Conservation (phyloP, 2,888 invertebrate species). For the Cephalotes varians region DNA sequence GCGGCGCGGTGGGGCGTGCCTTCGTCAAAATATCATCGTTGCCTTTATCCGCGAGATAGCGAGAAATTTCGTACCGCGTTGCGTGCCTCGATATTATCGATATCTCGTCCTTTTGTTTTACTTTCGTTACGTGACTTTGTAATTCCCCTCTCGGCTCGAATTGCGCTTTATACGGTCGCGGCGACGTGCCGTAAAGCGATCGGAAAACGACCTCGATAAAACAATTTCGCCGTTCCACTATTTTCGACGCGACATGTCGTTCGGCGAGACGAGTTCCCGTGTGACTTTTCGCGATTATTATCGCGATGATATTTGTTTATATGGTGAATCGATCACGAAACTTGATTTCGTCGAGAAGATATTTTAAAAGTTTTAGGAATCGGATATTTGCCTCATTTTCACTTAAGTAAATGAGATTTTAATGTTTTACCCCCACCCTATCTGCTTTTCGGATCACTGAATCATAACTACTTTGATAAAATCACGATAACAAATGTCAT, state of each 20-base stretch:
- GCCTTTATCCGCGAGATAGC: slow-evolving; percentile 9
- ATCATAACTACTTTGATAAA: background rate
- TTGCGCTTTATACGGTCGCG: slow-evolving; percentile 3
- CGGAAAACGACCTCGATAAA: slow-evolving; percentile 17
- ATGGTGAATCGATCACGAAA: background rate
- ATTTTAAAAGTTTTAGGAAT: background rate
- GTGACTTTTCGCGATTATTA: background rate
- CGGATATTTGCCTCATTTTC: background rate
- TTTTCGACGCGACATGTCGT: too few species aligned
- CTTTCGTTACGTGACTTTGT: slow-evolving; percentile 13
- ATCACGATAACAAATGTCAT: background rate
- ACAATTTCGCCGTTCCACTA: slow-evolving; percentile 8
- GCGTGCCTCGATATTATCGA: slow-evolving; percentile 10
- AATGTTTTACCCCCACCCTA: background rate
- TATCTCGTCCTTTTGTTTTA: slow-evolving; percentile 1
- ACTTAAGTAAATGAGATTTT: slow-evolving; percentile 10
- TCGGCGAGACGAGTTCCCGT: too few species aligned
- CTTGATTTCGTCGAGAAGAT: background rate
- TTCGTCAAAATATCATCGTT: slow-evolving; percentile 61
- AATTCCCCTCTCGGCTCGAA: slow-evolving; percentile 1
- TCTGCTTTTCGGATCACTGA: background rate
- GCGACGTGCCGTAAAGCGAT: slow-evolving; percentile 4
- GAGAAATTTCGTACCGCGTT: slow-evolving; percentile 1
- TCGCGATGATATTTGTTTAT: background rate
- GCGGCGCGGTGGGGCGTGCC: slow-evolving; percentile 59